Base-by-base conservation (phyloP, 2,113 vertebrate species). In the Macquaria ambigua region DNA sequence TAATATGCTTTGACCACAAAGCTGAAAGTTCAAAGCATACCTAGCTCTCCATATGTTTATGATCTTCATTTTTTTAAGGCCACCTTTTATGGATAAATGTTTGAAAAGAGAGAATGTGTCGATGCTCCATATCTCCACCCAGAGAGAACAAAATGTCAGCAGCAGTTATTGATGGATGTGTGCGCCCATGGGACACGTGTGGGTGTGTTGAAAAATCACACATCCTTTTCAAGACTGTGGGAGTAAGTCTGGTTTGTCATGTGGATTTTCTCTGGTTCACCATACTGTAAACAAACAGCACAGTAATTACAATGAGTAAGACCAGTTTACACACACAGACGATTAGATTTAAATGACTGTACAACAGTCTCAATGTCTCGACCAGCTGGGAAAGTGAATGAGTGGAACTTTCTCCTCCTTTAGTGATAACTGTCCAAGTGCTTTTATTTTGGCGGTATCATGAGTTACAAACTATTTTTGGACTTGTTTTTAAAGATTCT, bases 151-250 rank as follows among this genome's bases (percentile, higher is more conserved):
- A 12, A 43, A 28, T 3, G 8, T 76, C 64, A 81, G 46, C 56
- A 43, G 71, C 52, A n/a, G 41, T 25, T 37, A 56, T 34, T 58
- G 69, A 77, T 84, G 61, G 37, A 77, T 68, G 58, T 28, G 0
- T n/a, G 28, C 9, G 2, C 34, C 48, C 28, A 10, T 37, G 9
- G 6, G n/a, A 77, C 41, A 53, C 4, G 14, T 39, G 83, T 88
- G 70, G 77, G 86, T 25, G 83, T 58, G 74, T 12, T 53, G 77
- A 76, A 58, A 82, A 55, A 18, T 73, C 71, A 80, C 75, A 89
- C 78, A 80, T 87, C 84, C 74, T 75, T 77, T 84, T 72, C 37
- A 39, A 11, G 83, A 63, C 66, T 74, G 77, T 82, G 85, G 83
- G 83, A 77, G 59, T 58, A 1, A 68, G 77, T 53, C 7, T 61